Base-by-base conservation (phyloP, 1,140 invertebrate species). In the Drosophila bocqueti region DNA sequence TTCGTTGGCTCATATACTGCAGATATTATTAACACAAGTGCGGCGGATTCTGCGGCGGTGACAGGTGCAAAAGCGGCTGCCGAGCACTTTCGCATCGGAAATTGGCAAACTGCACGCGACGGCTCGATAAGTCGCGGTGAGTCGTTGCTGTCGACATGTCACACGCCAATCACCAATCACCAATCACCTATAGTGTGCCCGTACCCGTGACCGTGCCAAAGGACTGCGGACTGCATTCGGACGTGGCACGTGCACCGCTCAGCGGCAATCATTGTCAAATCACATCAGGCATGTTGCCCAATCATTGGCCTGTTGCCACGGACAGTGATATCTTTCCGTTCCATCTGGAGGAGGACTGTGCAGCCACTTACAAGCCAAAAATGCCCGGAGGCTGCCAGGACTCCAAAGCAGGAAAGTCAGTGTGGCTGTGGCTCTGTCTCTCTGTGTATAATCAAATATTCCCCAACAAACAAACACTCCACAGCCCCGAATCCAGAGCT, bases 81-180 rank as follows among this genome's bases (percentile, higher is more conserved):
- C 34, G 57, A 29, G 57, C 42, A 80, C 79, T 75, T 80, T 45
- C 65, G 60, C 61, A 59, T 59, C 79, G 79, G 79, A 82, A 82
- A 82, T 82, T 82, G 71, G 79, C 69, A 82, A 82, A 66, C 74
- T 63, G 57, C 74, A 73, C 46, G 66, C 66, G 66, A 69, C 62
- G 66, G 66, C 62, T 52, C 47, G 63, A 69, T 67, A 69, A 69
- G 66, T 66, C 46, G 66, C 63, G 64, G 65, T 71, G 69, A 58
- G 66, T 47, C 26, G 10, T 26, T 13, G 9, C 50, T 59, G 65
- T 69, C 52, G 57, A 42, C 65, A 69, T 71, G 72, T 59, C 61
- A 50, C 55, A 50, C 58, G 74, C 61, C 74, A 76, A 66, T 76
- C 72, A 66, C 18, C 36, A 76, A 66, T 34, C 34, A 36, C 61